phyloP scores from a whole-genome alignment of 2,797 vertebrate genomes.

The Tragopan temminckii region DNA sequence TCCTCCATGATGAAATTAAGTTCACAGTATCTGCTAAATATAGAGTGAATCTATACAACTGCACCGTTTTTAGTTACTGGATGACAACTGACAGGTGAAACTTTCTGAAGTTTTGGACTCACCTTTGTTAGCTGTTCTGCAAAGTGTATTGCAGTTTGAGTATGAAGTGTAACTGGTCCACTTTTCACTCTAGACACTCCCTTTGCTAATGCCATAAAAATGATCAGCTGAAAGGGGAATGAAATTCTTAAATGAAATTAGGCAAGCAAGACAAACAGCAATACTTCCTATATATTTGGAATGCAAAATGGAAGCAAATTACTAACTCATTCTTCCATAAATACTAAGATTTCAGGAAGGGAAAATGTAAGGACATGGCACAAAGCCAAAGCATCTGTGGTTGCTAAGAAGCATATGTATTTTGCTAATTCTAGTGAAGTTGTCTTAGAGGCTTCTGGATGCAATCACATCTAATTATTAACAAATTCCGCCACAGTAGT shows the following conservation, averaged over 20 bases:
- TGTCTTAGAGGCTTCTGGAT: not conserved
- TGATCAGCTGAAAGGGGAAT: slow-evolving; percentile 86
- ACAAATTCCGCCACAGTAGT: not conserved
- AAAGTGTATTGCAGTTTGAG: slow-evolving; percentile 94
- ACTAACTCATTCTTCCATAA: not conserved
- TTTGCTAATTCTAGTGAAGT: not conserved
- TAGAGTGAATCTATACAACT: not conserved
- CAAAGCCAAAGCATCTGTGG: not conserved
- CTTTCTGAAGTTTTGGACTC: not conserved
- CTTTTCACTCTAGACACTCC: slow-evolving; percentile 92
- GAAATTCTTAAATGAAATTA: not conserved
- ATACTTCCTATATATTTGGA: not conserved
- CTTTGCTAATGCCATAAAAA: slow-evolving; percentile 96
- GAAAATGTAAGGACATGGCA: not conserved
- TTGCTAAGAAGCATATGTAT: not conserved
- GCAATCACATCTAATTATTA: not conserved
- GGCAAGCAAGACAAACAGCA: not conserved
- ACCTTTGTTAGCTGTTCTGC: slow-evolving; percentile 94
- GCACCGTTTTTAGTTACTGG: not conserved
- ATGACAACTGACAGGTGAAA: not conserved
- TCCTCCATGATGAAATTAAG: not conserved
- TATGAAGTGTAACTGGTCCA: slow-evolving; percentile 93
- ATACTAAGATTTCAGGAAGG: not conserved
- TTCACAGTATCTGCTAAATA: not conserved
- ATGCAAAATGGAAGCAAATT: not conserved